phyloP scores from a whole-genome alignment of 2,113 vertebrate genomes.

The Halichoerus grypus region DNA sequence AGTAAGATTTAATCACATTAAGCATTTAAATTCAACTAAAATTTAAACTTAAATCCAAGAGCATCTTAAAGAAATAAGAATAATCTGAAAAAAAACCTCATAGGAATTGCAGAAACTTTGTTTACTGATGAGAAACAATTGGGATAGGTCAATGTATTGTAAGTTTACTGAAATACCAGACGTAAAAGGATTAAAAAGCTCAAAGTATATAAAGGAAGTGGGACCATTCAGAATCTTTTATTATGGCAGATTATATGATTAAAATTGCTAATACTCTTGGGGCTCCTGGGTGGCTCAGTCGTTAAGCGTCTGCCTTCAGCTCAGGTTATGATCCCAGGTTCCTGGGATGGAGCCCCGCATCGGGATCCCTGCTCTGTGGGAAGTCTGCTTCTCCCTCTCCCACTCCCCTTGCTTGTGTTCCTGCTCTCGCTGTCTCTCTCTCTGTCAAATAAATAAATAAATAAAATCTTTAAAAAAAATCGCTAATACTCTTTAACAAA shows the following conservation, averaged over 20 bases:
- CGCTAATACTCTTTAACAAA: neutral
- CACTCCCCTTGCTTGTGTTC: too few relatives aligned
- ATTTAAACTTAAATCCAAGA: slow-evolving; percentile 63
- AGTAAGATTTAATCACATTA: slow-evolving; percentile 73
- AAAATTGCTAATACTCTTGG: neutral
- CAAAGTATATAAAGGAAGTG: neutral
- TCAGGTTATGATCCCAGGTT: too few relatives aligned
- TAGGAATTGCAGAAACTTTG: slow-evolving; percentile 37
- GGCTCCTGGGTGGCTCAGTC: too few relatives aligned
- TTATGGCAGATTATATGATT: neutral
- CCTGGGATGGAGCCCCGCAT: too few relatives aligned
- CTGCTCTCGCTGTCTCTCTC: too few relatives aligned
- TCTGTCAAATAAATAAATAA: too few relatives aligned
- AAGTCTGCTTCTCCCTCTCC: too few relatives aligned
- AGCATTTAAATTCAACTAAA: slow-evolving; percentile 76
- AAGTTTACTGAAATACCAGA: neutral
- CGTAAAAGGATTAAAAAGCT: neutral
- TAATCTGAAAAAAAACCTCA: slow-evolving; percentile 37
- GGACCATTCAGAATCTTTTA: slow-evolving; percentile 1
- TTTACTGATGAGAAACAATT: slow-evolving; percentile 9
- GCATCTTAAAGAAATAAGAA: slow-evolving; percentile 65
- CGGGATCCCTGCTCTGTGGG: too few relatives aligned
- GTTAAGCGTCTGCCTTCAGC: too few relatives aligned
- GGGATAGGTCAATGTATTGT: neutral
- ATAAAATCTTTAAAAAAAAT: too few relatives aligned